A percentile compares a stretch with the other conserved stretches of the same genome.
Evolutionary conservation across 2,888 invertebrate species (phyloP).

Genomic region (Serripes groenlandicus): DNA sequence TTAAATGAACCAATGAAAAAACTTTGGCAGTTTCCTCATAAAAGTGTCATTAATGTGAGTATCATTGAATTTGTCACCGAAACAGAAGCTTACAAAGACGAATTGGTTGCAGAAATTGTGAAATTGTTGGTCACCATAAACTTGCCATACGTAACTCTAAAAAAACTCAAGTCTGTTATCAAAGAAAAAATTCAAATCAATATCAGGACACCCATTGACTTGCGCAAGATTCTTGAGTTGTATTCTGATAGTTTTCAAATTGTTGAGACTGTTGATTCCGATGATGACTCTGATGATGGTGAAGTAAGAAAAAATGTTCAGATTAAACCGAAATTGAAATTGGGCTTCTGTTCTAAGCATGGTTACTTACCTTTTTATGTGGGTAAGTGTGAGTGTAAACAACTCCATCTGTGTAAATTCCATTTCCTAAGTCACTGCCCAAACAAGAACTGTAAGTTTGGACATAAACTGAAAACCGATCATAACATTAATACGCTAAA

Average conservation of each 20-base stretch:
- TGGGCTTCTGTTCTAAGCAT: conserved; percentile 63
- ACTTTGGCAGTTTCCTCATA: conserved; percentile 63
- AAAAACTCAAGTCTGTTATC: conserved; percentile 51
- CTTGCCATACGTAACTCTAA: conserved; percentile 63
- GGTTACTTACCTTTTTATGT: conserved; percentile 57
- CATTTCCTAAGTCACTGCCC: conserved; percentile 53
- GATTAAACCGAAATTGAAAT: conserved; percentile 50
- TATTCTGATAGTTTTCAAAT: conserved; percentile 57
- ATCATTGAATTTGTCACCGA: conserved; percentile 58
- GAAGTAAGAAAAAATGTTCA: conserved; percentile 38
- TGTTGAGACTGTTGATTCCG: conserved; percentile 48
- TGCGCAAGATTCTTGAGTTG: conserved; percentile 56
- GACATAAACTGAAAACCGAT: conserved; percentile 63
- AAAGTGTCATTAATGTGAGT: conserved; percentile 46
- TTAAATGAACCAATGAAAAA: conserved; percentile 55
- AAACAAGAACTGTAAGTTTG: conserved; percentile 52
- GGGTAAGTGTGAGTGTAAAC: conserved; percentile 54
- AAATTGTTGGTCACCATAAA: conserved; percentile 51
- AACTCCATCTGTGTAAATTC: conserved; percentile 61
- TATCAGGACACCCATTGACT: conserved; percentile 43
- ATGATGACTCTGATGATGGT: conserved; percentile 50
- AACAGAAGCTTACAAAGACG: conserved; percentile 62
- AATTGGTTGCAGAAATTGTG: conserved; percentile 61
- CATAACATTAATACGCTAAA: conserved; percentile 57
- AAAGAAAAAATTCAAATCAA: conserved; percentile 55